A percentile compares a stretch with the other conserved stretches of the same genome.
These are phyloP conservation scores for Holothuria glaberrima DNA, from an alignment of 35 echinoderm and acorn worm genomes.

Conservation along the genomic window DNA sequence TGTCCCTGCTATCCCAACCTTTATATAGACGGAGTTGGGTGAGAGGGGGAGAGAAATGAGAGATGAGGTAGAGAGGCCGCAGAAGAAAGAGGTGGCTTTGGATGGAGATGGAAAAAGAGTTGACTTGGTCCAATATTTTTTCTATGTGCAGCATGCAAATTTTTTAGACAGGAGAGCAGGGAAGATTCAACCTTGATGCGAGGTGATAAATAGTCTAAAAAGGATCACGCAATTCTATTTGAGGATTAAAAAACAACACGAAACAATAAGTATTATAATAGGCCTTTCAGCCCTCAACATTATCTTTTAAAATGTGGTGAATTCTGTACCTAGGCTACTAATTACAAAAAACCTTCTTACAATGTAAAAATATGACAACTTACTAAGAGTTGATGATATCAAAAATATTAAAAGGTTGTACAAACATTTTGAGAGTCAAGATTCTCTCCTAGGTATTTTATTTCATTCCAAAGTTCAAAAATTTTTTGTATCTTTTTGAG, in stretches of 20 bases:
- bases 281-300: not conserved
- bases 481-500: not conserved
- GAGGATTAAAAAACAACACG: not conserved
- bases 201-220: not conserved
- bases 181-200: not conserved
- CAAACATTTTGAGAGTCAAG: conserved; percentile 3
- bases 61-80: no score
- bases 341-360: not conserved
- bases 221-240: not conserved
- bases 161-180: not conserved
- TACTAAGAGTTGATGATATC: no score
- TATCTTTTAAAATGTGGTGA: conserved; percentile 1
- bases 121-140: not conserved
- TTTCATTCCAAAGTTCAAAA: not conserved
- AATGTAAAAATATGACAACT: conserved; percentile 16
- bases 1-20: not conserved
- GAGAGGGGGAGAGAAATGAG: not conserved
- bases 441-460: not conserved
- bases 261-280: conserved; percentile 10
- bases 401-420: not conserved
- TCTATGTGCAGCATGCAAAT: conserved; percentile 3
- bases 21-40: not conserved
- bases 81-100: not conserved
- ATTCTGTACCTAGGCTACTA: not conserved
- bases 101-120: not conserved